Evolutionary conservation across 2,797 vertebrate species (phyloP).

Genomic region (Catostomus latipinnis): DNA sequence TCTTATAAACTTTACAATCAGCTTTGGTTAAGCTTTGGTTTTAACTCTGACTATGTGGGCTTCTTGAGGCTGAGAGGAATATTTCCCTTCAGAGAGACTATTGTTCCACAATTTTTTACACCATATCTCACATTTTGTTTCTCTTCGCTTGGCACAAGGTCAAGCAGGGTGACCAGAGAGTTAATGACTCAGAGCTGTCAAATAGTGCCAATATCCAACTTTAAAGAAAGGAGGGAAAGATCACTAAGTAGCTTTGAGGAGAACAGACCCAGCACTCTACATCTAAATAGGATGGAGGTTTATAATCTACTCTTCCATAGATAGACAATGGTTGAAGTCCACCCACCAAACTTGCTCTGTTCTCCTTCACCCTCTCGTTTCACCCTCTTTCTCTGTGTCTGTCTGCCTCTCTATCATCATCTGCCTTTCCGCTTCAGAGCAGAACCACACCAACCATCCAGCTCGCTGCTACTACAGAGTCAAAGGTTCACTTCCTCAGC

Average conservation of each 20-base stretch:
- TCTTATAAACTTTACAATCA: slow-evolving; percentile 47
- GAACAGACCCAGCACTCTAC: background rate
- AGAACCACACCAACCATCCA: slow-evolving; percentile 80
- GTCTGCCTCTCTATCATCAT: slow-evolving; percentile 47
- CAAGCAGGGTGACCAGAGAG: slow-evolving; percentile 39
- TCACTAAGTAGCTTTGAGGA: slow-evolving; percentile 22
- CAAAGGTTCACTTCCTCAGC: slow-evolving; percentile 79
- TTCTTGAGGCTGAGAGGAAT: slow-evolving; percentile 60
- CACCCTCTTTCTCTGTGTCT: slow-evolving; percentile 45
- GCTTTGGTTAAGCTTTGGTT: slow-evolving; percentile 29
- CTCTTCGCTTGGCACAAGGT: slow-evolving; percentile 45
- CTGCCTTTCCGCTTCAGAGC: slow-evolving; percentile 71
- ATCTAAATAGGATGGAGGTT: slow-evolving; percentile 14
- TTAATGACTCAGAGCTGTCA: slow-evolving; percentile 52
- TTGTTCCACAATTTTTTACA: slow-evolving; percentile 54
- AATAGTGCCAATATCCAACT: slow-evolving; percentile 68
- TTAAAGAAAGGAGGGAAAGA: slow-evolving; percentile 35
- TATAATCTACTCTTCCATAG: slow-evolving; percentile 69
- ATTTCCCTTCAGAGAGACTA: slow-evolving; percentile 60
- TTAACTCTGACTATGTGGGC: slow-evolving; percentile 51
- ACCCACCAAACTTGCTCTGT: slow-evolving; percentile 68
- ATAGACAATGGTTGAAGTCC: slow-evolving; percentile 75
- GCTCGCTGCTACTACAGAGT: slow-evolving; percentile 69
- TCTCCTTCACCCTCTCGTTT: slow-evolving; percentile 49
- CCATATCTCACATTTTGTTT: slow-evolving; percentile 53